Evolutionary conservation across 2,888 invertebrate species (phyloP), one percentile per base, ranked within the genome.

Genomic region (Brachyopa scutellaris): DNA sequence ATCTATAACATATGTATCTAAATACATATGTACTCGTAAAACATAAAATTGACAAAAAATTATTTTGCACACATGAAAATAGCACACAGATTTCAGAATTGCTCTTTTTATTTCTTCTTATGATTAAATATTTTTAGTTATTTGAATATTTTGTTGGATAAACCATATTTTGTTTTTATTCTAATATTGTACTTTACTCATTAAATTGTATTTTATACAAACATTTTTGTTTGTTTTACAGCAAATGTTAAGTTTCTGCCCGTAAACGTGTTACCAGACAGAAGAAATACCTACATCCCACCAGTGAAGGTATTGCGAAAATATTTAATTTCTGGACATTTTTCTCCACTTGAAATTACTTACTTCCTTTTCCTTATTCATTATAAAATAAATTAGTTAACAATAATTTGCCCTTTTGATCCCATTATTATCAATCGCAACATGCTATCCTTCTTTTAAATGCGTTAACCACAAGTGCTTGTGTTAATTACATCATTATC

Each of bases 151-250:
- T 42, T 33, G 7, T 31, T 33, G 6, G 1, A 29, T 31, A 40
- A 31, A 11, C 40, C 9, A 7, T 13, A 49, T 7, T 53, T 42
- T 57, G 36, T 47, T 36, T 69, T 69, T 38, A 13, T 38, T 69
- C 33, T 57, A 17, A 38, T 53, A 67, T 53, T 67, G 62, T 69
- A 61, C 38, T 74, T 62, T 72, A 72, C 31, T 84, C 53, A 77
- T 77, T 61, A 69, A 70, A 66, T 64, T 73, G 69, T 69, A 73
- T 80, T 76, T 84, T 84, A 74, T 84, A 72, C 83, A 80, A 85
- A 83, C 67, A 36, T 84, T 84, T 83, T 84, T 79, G 77, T 85
- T 87, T 88, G 87, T 88, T 88, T 88, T 88, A 86, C 89, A 88
- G 88, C 88, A 87, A 86, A 76, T 82, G 76, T 80, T 69, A 70